Conservation (phyloP, 2,888 invertebrate species). For the Eupithecia inturbata region DNA sequence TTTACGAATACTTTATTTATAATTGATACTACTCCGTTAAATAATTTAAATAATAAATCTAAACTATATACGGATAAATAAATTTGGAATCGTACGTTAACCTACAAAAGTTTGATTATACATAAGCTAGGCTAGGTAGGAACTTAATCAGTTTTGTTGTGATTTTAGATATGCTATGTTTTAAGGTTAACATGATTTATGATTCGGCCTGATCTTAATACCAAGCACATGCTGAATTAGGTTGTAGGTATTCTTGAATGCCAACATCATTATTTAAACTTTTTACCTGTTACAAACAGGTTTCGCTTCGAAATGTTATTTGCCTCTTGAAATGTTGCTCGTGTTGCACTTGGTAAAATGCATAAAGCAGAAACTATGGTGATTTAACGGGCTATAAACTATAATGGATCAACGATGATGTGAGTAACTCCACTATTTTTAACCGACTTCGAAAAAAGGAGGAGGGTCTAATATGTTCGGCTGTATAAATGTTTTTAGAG, state of each 20-base stretch:
- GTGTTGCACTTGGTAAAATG: neutral
- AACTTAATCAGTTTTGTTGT: neutral
- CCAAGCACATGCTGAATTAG: neutral
- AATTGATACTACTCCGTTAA: too few relatives aligned
- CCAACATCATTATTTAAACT: neutral
- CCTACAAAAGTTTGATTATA: too few relatives aligned
- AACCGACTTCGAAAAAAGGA: too few relatives aligned
- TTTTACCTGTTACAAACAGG: slow-evolving; percentile 5
- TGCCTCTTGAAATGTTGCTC: neutral
- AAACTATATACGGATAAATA: too few relatives aligned
- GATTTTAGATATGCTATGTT: neutral
- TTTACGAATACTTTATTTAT: too few relatives aligned
- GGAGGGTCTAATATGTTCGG: too few relatives aligned
- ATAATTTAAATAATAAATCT: too few relatives aligned
- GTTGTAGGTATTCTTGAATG: neutral
- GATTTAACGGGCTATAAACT: neutral
- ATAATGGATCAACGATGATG: neutral
- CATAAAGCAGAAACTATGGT: neutral
- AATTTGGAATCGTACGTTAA: neutral
- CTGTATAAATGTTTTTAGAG: too few relatives aligned
- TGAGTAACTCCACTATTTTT: neutral
- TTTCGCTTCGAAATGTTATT: neutral
- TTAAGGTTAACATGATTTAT: neutral
- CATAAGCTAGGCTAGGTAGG: neutral
- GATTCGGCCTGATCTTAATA: neutral